phyloP scores from a whole-genome alignment of 2,888 invertebrate species.

The Leucania comma region DNA sequence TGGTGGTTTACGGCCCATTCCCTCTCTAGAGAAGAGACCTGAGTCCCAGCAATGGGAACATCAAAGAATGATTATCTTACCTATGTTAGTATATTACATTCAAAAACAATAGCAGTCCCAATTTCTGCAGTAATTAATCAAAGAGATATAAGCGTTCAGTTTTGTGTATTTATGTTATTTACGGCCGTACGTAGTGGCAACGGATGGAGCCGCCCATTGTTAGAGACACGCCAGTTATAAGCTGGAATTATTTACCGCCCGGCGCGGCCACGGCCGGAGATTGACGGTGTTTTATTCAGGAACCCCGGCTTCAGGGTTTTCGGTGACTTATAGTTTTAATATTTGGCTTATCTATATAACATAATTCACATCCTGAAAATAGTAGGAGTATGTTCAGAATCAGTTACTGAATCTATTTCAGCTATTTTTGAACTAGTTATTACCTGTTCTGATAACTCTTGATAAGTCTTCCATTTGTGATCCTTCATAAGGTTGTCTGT shows the following conservation, averaged over 20 bases:
- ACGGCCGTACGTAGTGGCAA: constrained; percentile 22
- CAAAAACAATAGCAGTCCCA: constrained; percentile 3
- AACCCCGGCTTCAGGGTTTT: neutral
- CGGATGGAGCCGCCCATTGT: constrained; percentile 34
- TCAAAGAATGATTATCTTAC: too few relatives aligned
- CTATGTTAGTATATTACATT: neutral
- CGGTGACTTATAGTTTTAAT: neutral
- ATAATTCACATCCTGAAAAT: too few relatives aligned
- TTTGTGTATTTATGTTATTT: constrained; percentile 35
- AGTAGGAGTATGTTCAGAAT: too few relatives aligned
- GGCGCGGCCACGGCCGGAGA: constrained; percentile 20
- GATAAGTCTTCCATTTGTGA: too few relatives aligned
- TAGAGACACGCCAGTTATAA: constrained; percentile 21
- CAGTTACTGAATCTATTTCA: too few relatives aligned
- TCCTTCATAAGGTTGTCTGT: too few relatives aligned
- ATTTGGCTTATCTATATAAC: neutral
- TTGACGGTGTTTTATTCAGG: constrained; percentile 34
- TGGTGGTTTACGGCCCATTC: too few relatives aligned
- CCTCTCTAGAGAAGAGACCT: too few relatives aligned
- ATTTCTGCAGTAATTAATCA: constrained; percentile 46
- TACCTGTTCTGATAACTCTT: too few relatives aligned
- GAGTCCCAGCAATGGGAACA: too few relatives aligned
- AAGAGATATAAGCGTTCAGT: constrained; percentile 30
- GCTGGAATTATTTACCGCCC: constrained; percentile 48
- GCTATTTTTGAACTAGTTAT: too few relatives aligned